phyloP scores from a whole-genome alignment of 2,113 vertebrate species.

The Macaca mulatta region DNA sequence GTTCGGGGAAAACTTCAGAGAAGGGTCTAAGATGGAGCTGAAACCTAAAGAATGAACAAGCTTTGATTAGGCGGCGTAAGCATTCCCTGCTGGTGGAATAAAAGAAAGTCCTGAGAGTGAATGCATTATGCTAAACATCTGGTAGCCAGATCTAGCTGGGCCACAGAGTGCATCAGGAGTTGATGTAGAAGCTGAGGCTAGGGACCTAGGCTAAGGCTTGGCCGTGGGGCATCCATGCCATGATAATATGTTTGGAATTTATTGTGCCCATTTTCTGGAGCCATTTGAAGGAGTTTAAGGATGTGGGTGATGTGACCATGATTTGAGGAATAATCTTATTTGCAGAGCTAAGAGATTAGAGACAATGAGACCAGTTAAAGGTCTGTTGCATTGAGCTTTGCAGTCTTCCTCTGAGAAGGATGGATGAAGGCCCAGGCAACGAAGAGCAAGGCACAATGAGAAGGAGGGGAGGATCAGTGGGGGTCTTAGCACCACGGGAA shows the following conservation, averaged over 20 bases:
- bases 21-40: neutral
- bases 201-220: neutral
- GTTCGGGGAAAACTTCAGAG: neutral
- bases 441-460: no score
- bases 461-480: neutral
- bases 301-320: neutral
- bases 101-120: neutral
- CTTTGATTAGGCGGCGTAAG: neutral
- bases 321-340: no score
- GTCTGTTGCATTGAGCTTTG: neutral
- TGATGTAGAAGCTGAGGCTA: no score
- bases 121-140: neutral
- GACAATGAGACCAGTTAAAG: neutral
- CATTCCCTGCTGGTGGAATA: rapidly evolving
- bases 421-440: no score
- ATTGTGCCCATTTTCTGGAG: neutral
- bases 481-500: no score
- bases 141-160: neutral
- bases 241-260: neutral
- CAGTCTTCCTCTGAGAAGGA: neutral
- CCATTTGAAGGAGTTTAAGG: neutral
- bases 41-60: neutral
- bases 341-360: neutral
- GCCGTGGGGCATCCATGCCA: neutral
- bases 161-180: rapidly evolving